Evolutionary conservation across 2,888 invertebrate genomes (phyloP).

Genomic region (Lapara coniferarum): DNA sequence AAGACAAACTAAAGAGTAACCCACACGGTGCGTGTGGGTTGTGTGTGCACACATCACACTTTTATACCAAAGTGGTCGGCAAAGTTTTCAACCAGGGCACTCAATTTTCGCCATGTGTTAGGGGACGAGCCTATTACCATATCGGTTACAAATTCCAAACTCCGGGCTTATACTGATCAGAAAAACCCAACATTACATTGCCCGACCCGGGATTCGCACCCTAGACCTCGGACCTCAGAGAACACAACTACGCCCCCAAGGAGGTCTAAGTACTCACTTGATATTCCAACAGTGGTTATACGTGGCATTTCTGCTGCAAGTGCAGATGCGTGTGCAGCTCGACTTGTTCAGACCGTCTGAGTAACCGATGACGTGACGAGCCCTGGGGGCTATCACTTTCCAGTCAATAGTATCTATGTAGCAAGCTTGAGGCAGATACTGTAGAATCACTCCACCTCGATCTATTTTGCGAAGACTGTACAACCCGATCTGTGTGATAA

Average conservation of each 20-base stretch:
- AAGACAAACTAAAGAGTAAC: no score
- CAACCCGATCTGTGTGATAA: constrained; percentile 86
- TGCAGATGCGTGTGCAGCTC: constrained; percentile 56
- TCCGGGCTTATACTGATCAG: no score
- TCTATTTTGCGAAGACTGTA: constrained; percentile 88
- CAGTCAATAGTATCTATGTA: constrained; percentile 83
- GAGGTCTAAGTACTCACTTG: constrained; percentile 45
- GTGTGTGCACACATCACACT: no score
- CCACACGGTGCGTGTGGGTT: no score
- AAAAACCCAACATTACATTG: no score
- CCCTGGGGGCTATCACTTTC: constrained; percentile 61
- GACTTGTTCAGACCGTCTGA: constrained; percentile 40
- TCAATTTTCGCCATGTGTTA: no score
- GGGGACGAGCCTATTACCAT: no score
- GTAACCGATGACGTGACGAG: constrained; percentile 60
- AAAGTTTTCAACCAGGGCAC: no score
- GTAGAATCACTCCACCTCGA: constrained; percentile 91
- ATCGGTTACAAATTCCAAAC: no score
- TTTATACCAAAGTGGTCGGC: no score
- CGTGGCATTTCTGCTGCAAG: constrained; percentile 51
- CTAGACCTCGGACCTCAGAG: not conserved
- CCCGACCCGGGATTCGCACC: no score
- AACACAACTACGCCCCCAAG: not conserved
- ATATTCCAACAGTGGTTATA: constrained; percentile 74
- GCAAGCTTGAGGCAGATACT: constrained; percentile 90